Evolutionary conservation across 2,113 vertebrate genomes (phyloP), one percentile per base, ranked within the genome.

Genomic region (Alectura lathami): DNA sequence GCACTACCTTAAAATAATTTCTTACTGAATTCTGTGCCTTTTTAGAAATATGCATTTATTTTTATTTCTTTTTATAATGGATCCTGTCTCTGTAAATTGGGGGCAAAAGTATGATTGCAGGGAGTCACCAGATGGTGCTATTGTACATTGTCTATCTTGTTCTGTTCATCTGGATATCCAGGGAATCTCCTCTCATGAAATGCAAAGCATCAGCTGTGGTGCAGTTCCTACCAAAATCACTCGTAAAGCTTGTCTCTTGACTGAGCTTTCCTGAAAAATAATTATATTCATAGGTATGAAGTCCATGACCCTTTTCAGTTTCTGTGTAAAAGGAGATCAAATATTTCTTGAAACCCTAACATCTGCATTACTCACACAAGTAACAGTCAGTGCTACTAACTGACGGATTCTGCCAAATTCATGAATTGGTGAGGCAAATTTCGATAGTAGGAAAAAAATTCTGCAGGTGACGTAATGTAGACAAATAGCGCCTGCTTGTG

Each of bases 61-160:
- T 82, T 89, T 40, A 5, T 68, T 23, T 38, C 29, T 56, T 42
- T 53, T 75, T 54, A n/a, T 24, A 82, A 76, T 48, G 60, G 43
- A 62, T 64, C 34, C 7, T 24, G 11, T 60, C 56, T 73, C 56
- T 84, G 86, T n/a, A 30, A 84, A 64, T 5, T 87, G 80, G 95
- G 91, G 94, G 91, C 57, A 82, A 91, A 89, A 84, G 43, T 76
- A 93, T 82, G 83, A 82, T 93, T 93, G 42, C 9, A 89, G 86
- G 81, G 84, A 97, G 96, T 96, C 96, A 96, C 95, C 95, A 97
- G 96, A 91, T 96, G 96, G 96, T 96, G 95, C 96, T 97, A 89
- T 97, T 97, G 94, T 73, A 96, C 91, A 79, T 87, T 89, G 48
- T 92, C 79, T 95, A 82, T 45, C 86, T 84, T 78, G 43, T 60